Conservation (phyloP, 2,797 vertebrate genomes). For the Pachyuromys duprasi region DNA sequence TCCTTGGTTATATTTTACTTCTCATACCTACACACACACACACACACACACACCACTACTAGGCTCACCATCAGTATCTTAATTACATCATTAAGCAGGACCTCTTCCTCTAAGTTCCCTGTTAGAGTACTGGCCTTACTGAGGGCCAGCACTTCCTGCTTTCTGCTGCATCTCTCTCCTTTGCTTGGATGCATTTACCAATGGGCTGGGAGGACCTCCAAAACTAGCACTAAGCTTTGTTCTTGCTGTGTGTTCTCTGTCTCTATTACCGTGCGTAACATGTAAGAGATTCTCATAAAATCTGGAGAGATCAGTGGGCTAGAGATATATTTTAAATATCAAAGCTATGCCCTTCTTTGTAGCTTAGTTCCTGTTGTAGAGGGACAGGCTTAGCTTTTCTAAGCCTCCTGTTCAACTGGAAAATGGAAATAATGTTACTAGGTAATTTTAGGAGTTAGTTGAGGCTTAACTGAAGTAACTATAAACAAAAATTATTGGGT, state of each 20-base stretch:
- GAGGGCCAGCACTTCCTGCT: neutral
- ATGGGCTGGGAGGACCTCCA: neutral
- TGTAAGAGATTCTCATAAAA: neutral
- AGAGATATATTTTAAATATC: neutral
- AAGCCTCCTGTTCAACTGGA: neutral
- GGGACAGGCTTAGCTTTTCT: neutral
- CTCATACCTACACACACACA: neutral
- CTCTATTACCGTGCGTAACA: neutral
- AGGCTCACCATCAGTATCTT: neutral
- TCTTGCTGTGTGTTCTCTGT: neutral
- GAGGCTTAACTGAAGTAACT: neutral
- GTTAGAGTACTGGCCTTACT: neutral
- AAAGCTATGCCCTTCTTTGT: neutral
- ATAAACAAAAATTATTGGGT: neutral
- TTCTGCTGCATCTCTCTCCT: neutral
- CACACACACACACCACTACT: neutral
- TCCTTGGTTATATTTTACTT: neutral
- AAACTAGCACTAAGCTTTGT: neutral
- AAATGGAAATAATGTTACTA: neutral
- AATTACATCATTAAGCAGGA: neutral
- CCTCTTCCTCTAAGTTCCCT: neutral
- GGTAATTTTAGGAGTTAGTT: neutral
- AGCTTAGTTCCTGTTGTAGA: neutral
- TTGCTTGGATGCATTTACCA: neutral
- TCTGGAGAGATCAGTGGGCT: neutral